phyloP scores from a whole-genome alignment of 2,888 invertebrate genomes.

The Lutraria lutraria region DNA sequence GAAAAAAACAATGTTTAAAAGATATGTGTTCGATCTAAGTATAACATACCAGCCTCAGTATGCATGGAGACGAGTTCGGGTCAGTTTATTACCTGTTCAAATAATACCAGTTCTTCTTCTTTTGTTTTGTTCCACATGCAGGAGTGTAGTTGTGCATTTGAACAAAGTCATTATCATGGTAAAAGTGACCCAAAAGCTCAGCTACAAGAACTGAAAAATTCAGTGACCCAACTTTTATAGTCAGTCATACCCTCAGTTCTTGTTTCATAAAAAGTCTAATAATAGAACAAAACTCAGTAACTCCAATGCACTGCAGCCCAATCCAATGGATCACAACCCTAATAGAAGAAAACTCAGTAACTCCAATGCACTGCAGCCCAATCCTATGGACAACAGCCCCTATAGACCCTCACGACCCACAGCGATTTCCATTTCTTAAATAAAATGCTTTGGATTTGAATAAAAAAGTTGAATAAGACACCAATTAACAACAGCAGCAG shows the following conservation, averaged over 20 bases:
- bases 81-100: conserved; percentile 70
- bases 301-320: too few species aligned
- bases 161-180: conserved; percentile 75
- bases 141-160: conserved; percentile 83
- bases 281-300: too few species aligned
- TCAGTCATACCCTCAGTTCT: not conserved
- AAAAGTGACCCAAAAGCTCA: conserved; percentile 83
- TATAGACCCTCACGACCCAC: too few species aligned
- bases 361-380: too few species aligned
- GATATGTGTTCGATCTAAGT: too few species aligned
- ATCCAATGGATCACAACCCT: too few species aligned
- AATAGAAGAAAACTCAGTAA: too few species aligned
- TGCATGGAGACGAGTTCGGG: too few species aligned
- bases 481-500: not conserved
- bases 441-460: conserved; percentile 12
- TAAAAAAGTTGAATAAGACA: not conserved
- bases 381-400: too few species aligned
- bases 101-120: conserved; percentile 77
- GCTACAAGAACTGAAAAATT: conserved; percentile 84
- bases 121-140: conserved; percentile 69
- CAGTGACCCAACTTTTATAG: conserved; percentile 53
- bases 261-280: too few species aligned
- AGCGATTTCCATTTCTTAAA: not conserved
- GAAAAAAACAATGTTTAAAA: too few species aligned
- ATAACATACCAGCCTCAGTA: too few species aligned